Conservation (phyloP, 2,797 vertebrate species). For the Neosilurus hyrtlii region DNA sequence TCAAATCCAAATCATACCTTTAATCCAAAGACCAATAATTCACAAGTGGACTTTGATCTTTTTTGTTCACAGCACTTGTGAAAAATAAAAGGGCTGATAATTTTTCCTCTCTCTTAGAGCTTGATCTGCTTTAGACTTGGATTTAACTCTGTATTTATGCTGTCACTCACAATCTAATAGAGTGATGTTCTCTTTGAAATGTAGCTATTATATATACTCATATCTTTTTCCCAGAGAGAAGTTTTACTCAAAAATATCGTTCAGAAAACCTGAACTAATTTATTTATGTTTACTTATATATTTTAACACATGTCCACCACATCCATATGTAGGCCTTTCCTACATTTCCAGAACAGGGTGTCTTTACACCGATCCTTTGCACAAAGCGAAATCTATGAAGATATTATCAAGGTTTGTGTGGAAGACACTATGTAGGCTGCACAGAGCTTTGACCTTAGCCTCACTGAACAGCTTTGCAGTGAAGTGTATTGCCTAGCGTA, state of each 20-base stretch:
- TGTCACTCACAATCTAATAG: conserved; percentile 18
- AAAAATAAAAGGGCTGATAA: conserved; percentile 17
- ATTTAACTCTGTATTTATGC: conserved; percentile 21
- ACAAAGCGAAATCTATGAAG: background rate
- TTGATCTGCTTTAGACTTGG: conserved; percentile 19
- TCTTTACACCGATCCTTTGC: background rate
- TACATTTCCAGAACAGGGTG: background rate
- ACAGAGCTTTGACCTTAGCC: too few species aligned
- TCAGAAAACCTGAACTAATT: background rate
- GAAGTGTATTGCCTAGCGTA: background rate
- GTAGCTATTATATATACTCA: conserved; percentile 24
- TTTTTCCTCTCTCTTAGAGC: conserved; percentile 9
- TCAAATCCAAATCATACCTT: conserved; percentile 21
- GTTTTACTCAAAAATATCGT: background rate
- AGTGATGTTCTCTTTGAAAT: background rate
- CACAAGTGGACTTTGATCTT: conserved; percentile 19
- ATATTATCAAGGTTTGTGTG: background rate
- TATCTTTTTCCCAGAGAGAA: background rate
- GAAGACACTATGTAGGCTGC: too few species aligned
- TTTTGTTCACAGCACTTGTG: conserved; percentile 22
- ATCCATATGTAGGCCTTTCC: background rate
- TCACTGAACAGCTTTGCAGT: background rate
- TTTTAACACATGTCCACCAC: too few species aligned
- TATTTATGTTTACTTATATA: background rate
- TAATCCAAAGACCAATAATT: conserved; percentile 14